Evolutionary conservation across 1,140 invertebrate genomes (phyloP), one percentile per base, ranked within the genome.

Genomic region (Lutraria rhynchaena): DNA sequence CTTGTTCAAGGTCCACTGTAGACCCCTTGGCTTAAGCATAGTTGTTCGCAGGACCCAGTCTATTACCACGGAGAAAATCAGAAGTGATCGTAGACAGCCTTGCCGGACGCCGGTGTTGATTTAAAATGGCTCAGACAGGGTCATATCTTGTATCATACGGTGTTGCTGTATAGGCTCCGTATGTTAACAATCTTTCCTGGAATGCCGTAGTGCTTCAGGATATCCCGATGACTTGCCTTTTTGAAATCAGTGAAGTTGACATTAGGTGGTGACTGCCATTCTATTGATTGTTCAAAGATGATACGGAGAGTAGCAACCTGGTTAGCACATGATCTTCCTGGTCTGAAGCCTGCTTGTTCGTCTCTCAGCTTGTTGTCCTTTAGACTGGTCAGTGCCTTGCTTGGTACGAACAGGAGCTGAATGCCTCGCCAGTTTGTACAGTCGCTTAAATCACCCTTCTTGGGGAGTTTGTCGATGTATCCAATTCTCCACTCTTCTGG

Each of bases 361-460:
- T n/a, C n/a, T n/a, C n/a, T n/a, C n/a, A n/a, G n/a, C n/a, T n/a
- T n/a, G n/a, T n/a, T n/a, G n/a, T n/a, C n/a, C n/a, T n/a, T n/a
- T n/a, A n/a, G n/a, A n/a, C 83, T 60, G 27, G 31, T 73, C 22
- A 86, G 57, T 17, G 85, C 69, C 51, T 85, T 87, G 3, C 85
- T 67, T 19, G 78, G 81, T 13, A 85, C 31, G 58, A 87, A 88
- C 35, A 85, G 67, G 0, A 87, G 75, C 11, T 53, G 81, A 29
- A 87, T 87, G 37, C 86, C 86, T 69, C 84, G 60, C 58, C 76
- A 86, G 71, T 89, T 87, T 35, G 51, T 51, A 46, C 87, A 87
- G 29, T 86, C 55, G 27, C 73, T 74, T 19, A 83, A 75, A 67
- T 88, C 81, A 31, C 86, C 82, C 75, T 88, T 88, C 76, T 87